These are phyloP conservation scores for Propsilocerus akamusi DNA, from an alignment of 1,140 invertebrate genomes.

Conservation along the genomic window DNA sequence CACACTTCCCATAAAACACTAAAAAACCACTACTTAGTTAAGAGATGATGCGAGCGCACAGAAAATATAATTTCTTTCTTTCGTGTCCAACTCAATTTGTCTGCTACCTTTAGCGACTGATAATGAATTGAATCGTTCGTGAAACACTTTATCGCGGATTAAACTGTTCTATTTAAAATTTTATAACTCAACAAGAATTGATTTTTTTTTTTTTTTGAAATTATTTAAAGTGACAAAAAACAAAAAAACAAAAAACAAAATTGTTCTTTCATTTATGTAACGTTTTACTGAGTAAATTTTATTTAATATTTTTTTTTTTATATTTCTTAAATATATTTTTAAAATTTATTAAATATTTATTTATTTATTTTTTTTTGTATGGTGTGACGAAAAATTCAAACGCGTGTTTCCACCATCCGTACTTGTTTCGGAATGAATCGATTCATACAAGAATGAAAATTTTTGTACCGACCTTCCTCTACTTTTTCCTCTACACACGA, in stretches of 20 bases:
- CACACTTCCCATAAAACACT: too few species aligned
- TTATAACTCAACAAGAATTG: background rate
- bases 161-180: background rate
- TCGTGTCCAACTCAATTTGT: too few species aligned
- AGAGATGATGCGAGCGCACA: too few species aligned
- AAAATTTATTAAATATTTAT: background rate
- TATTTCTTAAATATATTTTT: too few species aligned
- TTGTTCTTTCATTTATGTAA: background rate
- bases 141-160: too few species aligned
- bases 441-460: conserved; percentile 6
- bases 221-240: too few species aligned
- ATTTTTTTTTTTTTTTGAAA: background rate
- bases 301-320: background rate
- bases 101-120: too few species aligned
- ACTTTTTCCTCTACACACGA: conserved; percentile 5
- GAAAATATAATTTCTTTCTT: too few species aligned
- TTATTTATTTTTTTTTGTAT: conserved; percentile 2
- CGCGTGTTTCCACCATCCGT: conserved; percentile 6
- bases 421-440: conserved; percentile 9
- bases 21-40: too few species aligned
- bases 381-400: conserved; percentile 3
- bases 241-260: conserved; percentile 1
- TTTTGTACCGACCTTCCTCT: conserved; percentile 8
- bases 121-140: too few species aligned
- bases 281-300: background rate